Evolutionary conservation across 2,797 vertebrate species (phyloP).

Genomic region (Pyrrhura leucotis): DNA sequence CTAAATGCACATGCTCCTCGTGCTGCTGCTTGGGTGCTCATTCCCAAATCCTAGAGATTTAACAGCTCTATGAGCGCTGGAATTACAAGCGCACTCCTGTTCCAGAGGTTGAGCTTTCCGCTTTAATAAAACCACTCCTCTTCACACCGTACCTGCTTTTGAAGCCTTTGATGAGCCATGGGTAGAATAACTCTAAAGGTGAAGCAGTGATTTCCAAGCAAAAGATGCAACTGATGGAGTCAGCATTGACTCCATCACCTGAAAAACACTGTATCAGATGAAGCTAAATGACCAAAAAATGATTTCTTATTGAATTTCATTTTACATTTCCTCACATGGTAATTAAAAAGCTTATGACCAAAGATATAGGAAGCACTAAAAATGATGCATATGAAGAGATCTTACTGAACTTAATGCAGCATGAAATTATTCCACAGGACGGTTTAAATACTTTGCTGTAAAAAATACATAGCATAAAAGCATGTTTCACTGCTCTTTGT

Average conservation of each 20-base stretch:
- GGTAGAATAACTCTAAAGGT: not conserved
- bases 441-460: conserved; percentile 61
- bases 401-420: conserved; percentile 64
- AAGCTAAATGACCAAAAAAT: not conserved
- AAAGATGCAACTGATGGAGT: not conserved
- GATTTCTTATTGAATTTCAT: not conserved
- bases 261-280: not conserved
- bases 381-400: conserved; percentile 58
- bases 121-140: not conserved
- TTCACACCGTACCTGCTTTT: rapidly evolving
- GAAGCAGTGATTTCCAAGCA: not conserved
- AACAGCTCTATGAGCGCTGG: rapidly evolving
- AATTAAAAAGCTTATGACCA: conserved; percentile 67
- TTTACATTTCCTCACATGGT: conserved; percentile 9
- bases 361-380: conserved; percentile 70
- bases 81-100: not conserved
- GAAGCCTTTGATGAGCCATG: not conserved
- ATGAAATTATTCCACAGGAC: conserved; percentile 69
- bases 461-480: conserved; percentile 67
- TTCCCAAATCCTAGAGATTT: not conserved
- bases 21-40: rapidly evolving
- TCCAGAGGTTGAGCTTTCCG: not conserved
- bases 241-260: not conserved
- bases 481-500: conserved; percentile 35
- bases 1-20: rapidly evolving